Evolutionary conservation across 1,140 invertebrate genomes (phyloP), one percentile per base, ranked within the genome.

Genomic region (Ceratoteleas bidentatus): DNA sequence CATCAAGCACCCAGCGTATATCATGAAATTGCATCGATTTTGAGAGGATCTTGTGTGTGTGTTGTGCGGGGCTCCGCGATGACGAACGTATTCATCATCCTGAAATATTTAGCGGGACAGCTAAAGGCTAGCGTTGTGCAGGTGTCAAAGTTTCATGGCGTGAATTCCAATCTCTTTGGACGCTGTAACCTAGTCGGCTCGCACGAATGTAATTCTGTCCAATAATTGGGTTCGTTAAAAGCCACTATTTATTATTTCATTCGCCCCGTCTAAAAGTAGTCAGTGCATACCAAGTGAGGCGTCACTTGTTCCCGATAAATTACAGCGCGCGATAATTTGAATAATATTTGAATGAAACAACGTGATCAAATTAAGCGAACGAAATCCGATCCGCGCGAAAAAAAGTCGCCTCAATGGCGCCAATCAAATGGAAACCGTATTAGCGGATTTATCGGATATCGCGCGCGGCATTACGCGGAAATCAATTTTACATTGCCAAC

Each of bases 21-120:
- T 85, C 80, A 82, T 82, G 80, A 81, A 83, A 85, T 83, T 83
- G 83, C 83, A 86, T 85, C 81, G 85, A 84, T 82, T 84, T 81
- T 61, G 62, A 76, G 69, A 58, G 78, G 53, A 78, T 81, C 83
- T 78, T 84, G 73, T 47, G 54, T 47, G 54, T 74, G 53, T 40
- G 74, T 79, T 15, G 56, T 64, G 50, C 16, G 70, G 60, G 49
- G 57, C 13, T 75, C n/a, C 36, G 50, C 72, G 83, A 84, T 79
- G 79, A 84, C 83, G 70, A 84, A 84, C 75, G 79, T 82, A 81
- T 82, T 84, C 79, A 84, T 84, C 79, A 76, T 62, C 32, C 75
- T 82, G 79, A 81, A 84, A 84, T 84, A 81, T 84, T 84, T 72
- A 84, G 64, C 14, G 50, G 45, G 62, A 66, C 69, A 40, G 74